phyloP scores from a whole-genome alignment of 1,140 invertebrate species.

The Caerostris darwini region DNA sequence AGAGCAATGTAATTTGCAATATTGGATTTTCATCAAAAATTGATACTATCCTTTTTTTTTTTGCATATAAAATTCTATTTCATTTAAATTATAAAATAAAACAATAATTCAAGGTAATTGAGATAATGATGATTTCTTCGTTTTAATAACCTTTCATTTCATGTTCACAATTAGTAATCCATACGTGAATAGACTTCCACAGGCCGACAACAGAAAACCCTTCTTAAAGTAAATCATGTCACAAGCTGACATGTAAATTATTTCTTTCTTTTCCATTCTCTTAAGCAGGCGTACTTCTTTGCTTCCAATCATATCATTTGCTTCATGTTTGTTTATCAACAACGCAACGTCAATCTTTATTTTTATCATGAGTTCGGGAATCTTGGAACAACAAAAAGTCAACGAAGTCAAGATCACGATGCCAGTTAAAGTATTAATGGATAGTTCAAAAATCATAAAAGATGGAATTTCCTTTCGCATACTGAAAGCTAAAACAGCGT shows the following conservation, averaged over 20 bases:
- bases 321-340: not conserved
- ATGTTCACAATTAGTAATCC: slow-evolving; percentile 2
- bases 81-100: too few relatives aligned
- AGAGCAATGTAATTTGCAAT: too few relatives aligned
- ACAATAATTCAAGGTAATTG: too few relatives aligned
- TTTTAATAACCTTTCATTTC: not conserved
- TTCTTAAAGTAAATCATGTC: not conserved
- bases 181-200: slow-evolving; percentile 16
- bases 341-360: not conserved
- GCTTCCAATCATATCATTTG: not conserved
- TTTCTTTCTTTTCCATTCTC: not conserved
- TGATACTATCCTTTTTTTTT: too few relatives aligned
- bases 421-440: not conserved
- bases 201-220: not conserved
- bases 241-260: not conserved
- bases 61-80: too few relatives aligned
- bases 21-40: too few relatives aligned
- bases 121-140: too few relatives aligned
- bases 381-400: not conserved
- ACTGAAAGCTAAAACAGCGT: not conserved
- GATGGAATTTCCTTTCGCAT: not conserved
- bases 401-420: not conserved
- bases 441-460: not conserved
- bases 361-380: not conserved
- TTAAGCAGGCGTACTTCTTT: not conserved